Evolutionary conservation across 2,113 vertebrate genomes (phyloP), one percentile per base, ranked within the genome.

Genomic region (Lepidothrix coronata): DNA sequence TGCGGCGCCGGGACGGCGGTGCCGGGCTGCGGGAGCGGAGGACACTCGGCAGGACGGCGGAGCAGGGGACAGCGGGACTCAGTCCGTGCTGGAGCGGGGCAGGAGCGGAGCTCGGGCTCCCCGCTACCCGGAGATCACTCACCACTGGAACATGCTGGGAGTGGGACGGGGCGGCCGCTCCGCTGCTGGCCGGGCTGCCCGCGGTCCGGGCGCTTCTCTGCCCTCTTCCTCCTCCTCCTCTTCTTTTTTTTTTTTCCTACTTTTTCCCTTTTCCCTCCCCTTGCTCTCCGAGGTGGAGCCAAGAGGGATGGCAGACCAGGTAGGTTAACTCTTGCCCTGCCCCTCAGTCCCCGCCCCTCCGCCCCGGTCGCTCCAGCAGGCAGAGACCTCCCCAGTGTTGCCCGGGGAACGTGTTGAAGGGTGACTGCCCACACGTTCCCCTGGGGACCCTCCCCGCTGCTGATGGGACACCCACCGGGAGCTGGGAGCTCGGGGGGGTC

Each of bases 91-190:
- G 58, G 89, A 35, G 55, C 3, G 22, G 58, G 39, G 25, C 54
- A 12, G 46, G 43, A 75, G 87, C 23, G 37, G 48, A 37, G 18
- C 43, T 55, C 8, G 18, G 44, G 33, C 8, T 71, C 44, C 70
- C 55, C 35, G 20, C 44, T 74, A 23, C 71, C 44, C 43, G 30
- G 71, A 33, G 14, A 41, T 37, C 85, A 98, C 98, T 98, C 92
- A 98, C 98, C 98, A 97, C 93, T 95, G 97, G 77, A 97, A 98
- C 98, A 98, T 98, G 97, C 94, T 97, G 94, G 90, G 91, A 95
- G 58, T 51, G 91, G 85, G 87, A 86, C 72, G 62, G 62, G 77
- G 57, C 63, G 89, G 95, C 93, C 72, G 84, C 84, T 93, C 70
- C 79, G 52, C 78, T 88, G 94, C 76, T 93, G 90, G 87, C 90